phyloP scores from a whole-genome alignment of 2,797 vertebrate species.

The Aeoliscus strigatus region DNA sequence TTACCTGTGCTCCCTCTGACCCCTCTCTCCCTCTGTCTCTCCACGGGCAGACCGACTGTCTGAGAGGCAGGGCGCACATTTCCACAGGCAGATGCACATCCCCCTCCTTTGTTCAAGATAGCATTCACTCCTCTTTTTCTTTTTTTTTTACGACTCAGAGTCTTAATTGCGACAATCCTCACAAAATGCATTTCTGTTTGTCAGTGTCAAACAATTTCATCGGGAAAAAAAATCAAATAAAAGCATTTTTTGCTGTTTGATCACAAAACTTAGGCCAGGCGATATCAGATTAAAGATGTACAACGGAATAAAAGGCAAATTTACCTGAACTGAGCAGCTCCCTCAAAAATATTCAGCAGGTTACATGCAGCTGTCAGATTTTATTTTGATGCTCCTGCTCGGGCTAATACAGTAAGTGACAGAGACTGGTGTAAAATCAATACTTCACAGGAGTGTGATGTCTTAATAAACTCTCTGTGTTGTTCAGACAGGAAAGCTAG shows the following conservation, averaged over 20 bases:
- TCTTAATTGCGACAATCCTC: conserved; percentile 57
- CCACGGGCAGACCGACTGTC: conserved; percentile 59
- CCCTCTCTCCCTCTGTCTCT: conserved; percentile 70
- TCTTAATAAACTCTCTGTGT: conserved; percentile 81
- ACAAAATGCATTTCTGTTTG: conserved; percentile 30
- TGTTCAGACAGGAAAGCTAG: conserved; percentile 72
- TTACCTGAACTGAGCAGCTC: conserved; percentile 46
- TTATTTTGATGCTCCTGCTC: conserved; percentile 63
- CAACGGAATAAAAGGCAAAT: conserved; percentile 42
- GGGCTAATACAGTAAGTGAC: conserved; percentile 72
- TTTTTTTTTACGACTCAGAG: conserved; percentile 33
- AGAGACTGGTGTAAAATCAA: conserved; percentile 74
- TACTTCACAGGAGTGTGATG: conserved; percentile 77
- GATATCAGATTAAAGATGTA: conserved; percentile 50
- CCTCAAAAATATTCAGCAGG: conserved; percentile 56
- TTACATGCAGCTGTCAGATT: conserved; percentile 65
- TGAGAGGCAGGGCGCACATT: conserved; percentile 62
- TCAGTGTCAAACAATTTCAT: conserved; percentile 21
- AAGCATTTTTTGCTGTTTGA: conserved; percentile 46
- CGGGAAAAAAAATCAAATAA: conserved; percentile 13
- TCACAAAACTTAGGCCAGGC: conserved; percentile 33
- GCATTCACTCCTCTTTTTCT: conserved; percentile 26
- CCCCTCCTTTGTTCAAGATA: conserved; percentile 65
- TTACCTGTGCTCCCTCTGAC: conserved; percentile 80
- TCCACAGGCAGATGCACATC: conserved; percentile 66